Evolutionary conservation across 2,797 vertebrate species (phyloP).

Genomic region (Toxotes lorentzi): DNA sequence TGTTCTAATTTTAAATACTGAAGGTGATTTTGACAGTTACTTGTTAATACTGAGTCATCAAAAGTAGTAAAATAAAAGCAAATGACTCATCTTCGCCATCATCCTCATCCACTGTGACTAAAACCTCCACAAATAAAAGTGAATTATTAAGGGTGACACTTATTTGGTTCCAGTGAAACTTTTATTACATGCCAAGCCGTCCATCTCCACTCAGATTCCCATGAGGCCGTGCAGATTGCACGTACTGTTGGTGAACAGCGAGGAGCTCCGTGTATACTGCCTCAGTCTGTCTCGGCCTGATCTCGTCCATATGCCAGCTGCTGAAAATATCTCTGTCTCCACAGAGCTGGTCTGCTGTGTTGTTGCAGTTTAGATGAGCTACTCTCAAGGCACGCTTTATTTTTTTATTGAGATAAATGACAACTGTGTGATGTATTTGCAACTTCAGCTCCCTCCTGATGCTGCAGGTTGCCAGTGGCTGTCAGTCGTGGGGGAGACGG

Average conservation of each 20-base stretch:
- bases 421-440: slow-evolving; percentile 57
- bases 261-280: slow-evolving; percentile 58
- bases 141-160: slow-evolving; percentile 38
- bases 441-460: slow-evolving; percentile 40
- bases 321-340: slow-evolving; percentile 60
- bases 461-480: slow-evolving; percentile 38
- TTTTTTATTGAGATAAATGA: slow-evolving; percentile 70
- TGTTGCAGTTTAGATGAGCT: slow-evolving; percentile 54
- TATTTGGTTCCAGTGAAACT: slow-evolving; percentile 34
- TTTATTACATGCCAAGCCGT: slow-evolving; percentile 37
- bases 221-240: slow-evolving; percentile 29
- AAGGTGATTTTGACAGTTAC: background rate
- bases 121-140: slow-evolving; percentile 48
- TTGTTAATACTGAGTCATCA: background rate
- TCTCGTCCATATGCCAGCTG: slow-evolving; percentile 68
- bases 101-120: background rate
- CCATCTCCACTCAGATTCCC: slow-evolving; percentile 37
- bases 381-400: slow-evolving; percentile 64
- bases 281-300: slow-evolving; percentile 54
- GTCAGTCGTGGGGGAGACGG: slow-evolving; percentile 12
- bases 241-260: slow-evolving; percentile 36
- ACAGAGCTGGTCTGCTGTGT: slow-evolving; percentile 33
- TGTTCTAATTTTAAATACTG: background rate
- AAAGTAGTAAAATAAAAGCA: background rate
- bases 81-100: slow-evolving; percentile 6